Conservation (phyloP, 2,888 invertebrate genomes). For the Tanypteryx hageni region DNA sequence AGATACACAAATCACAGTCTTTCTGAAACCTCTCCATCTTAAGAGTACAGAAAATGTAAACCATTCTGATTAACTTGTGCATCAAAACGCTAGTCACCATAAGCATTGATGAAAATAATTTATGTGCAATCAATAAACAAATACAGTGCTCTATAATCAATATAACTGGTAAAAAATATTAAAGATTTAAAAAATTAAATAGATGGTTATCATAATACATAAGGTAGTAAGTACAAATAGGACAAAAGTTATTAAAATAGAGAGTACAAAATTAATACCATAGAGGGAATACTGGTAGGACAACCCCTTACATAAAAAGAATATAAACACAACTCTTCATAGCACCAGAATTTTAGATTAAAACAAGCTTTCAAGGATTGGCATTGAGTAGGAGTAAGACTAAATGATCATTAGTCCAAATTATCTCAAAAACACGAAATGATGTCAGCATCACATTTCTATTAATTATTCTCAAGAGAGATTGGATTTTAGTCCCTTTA, state of each 20-base stretch:
- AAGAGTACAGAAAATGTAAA: constrained; percentile 18
- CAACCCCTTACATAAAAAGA: too few relatives aligned
- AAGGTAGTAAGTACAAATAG: background rate
- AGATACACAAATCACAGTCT: constrained; percentile 57
- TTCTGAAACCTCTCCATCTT: constrained; percentile 41
- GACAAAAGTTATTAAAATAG: background rate
- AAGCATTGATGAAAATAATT: constrained; percentile 12
- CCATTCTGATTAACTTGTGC: background rate
- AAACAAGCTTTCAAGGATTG: too few relatives aligned
- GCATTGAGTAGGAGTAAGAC: too few relatives aligned
- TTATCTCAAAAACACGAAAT: too few relatives aligned
- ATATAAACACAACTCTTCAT: too few relatives aligned
- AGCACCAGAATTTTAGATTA: too few relatives aligned
- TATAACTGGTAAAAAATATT: background rate
- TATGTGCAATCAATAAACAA: background rate
- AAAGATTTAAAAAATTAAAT: too few relatives aligned
- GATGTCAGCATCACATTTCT: too few relatives aligned
- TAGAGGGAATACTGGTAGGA: background rate
- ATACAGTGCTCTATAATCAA: background rate
- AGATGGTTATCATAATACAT: background rate
- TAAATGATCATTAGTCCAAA: too few relatives aligned
- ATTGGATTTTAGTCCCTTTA: too few relatives aligned
- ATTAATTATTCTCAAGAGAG: too few relatives aligned
- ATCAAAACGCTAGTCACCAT: constrained; percentile 7
- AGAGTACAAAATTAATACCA: background rate